Base-by-base conservation (phyloP, 1,140 invertebrate species). In the Lepidurus couesii region DNA sequence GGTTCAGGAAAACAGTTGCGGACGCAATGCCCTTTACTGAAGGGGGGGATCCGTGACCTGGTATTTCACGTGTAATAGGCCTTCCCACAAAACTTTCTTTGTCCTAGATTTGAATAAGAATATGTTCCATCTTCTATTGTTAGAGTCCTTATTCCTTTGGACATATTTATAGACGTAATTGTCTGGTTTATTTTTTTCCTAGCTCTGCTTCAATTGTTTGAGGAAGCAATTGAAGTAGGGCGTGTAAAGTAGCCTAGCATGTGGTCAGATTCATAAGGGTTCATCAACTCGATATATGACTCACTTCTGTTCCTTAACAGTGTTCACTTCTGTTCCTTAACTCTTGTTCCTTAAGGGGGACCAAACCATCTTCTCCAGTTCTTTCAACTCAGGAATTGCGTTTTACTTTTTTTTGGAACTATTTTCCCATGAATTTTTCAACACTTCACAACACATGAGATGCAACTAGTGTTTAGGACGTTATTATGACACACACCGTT, bases 221-320 rank as follows among this genome's bases (percentile, higher is more conserved):
- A 65, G 53, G 13, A 65, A 65, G 21, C 9, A 21, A n/a, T 65
- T 65, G 53, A 65, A 65, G 53, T 65, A 65, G 53, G 53, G 53
- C 53, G 53, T 65, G 16, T 8, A 65, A 65, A 65, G 53, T 65
- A 65, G 53, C 53, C 16, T 65, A 65, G 21, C 53, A 21, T 65
- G 53, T 65, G 53, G 53, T 65, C 53, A 65, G 9, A 65, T 16
- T 34, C 16, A 16, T 16, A 21, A 65, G 53, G 21, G 53, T 65
- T 65, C 53, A 65, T 65, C 53, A 65, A 65, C 53, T 65, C 16
- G 4, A 34, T 34, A 34, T 34, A 34, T 4, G 34, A 34, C 34
- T 34, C 34, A 34, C 34, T 34, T 3, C 34, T 34, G 34, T 34
- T 34, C 34, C 34, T 4, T 34, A 34, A 34, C 34, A 24, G 24